Evolutionary conservation across 2,113 vertebrate genomes (phyloP).

Genomic region (zebrafish (Danio rerio)): GRCz12tu NC_133176.1:47065001-47065500

Average conservation of each 20-base stretch:
- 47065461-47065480: too few relatives aligned
- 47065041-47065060: constrained; percentile 71
- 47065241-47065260: constrained; percentile 98
- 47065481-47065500: too few relatives aligned
- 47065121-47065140: constrained; percentile 95
- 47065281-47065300: too few relatives aligned
- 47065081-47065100: constrained; percentile 98
- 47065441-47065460: too few relatives aligned
- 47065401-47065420: too few relatives aligned
- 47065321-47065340: too few relatives aligned
- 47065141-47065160: constrained; percentile 90
- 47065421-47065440: too few relatives aligned
- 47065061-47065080: constrained; percentile 99
- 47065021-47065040: background rate
- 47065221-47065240: constrained; percentile 96
- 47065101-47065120: constrained; percentile 98
- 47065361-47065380: too few relatives aligned
- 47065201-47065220: constrained; percentile 96
- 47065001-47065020: constrained; percentile 18
- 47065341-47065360: too few relatives aligned
- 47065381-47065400: too few relatives aligned
- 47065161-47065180: constrained; percentile 82
- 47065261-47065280: background rate
- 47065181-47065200: constrained; percentile 95
- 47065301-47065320: too few relatives aligned